Conservation (phyloP, 2,113 vertebrate species). For the Lanius collurio region DNA sequence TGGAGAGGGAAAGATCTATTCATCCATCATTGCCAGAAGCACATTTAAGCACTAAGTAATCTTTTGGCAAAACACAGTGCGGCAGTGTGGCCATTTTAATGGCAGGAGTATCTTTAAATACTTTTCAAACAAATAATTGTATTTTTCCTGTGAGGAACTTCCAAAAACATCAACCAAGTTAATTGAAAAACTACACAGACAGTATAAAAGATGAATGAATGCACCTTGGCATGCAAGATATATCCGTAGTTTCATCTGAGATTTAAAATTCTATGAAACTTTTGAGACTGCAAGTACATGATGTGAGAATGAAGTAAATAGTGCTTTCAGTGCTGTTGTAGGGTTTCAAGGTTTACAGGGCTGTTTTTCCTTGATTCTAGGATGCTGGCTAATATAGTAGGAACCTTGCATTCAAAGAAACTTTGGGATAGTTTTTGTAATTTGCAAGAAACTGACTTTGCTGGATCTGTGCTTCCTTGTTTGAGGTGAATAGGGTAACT, state of each 20-base stretch:
- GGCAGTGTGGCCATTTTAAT: not conserved
- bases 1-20: not conserved
- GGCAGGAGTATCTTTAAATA: not conserved
- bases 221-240: not conserved
- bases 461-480: not conserved
- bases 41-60: not conserved
- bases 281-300: not conserved
- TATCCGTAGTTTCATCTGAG: not conserved
- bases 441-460: not conserved
- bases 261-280: not conserved
- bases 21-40: not conserved
- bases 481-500: not conserved
- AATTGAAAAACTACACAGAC: not conserved
- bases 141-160: not conserved
- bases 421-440: not conserved
- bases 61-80: not conserved
- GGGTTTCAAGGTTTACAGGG: not conserved
- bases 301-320: not conserved
- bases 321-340: not conserved
- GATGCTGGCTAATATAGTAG: not conserved
- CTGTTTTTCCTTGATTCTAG: not conserved
- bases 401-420: not conserved
- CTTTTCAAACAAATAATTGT: not conserved
- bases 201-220: not conserved
- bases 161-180: not conserved